Base-by-base conservation (phyloP, 2,113 vertebrate genomes). In the Nannobrachium achirus region DNA sequence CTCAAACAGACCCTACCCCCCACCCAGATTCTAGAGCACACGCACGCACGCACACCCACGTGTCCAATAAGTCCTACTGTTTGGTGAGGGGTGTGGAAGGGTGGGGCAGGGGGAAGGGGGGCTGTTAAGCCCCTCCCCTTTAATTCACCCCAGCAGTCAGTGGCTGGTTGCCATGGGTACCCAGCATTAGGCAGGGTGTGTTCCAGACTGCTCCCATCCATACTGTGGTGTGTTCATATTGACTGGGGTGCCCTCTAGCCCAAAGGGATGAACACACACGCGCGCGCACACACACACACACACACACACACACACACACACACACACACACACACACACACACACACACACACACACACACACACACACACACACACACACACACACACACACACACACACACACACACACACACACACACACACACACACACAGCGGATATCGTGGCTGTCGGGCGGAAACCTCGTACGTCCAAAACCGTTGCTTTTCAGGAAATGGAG, bases 221-320 rank as follows among this genome's bases (percentile, higher is more conserved):
- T 41, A 71, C 56, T 70, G 71, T 66, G 74, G 56, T 66, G 52
- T 66, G 62, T n/a, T 51, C 13, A 15, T 46, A 88, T 86, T 25
- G 88, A 85, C 44, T 57, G 14, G 69, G 71, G 61, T 59, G 83
- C 61, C 59, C 78, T 77, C 68, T n/a, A 57, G 67, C 51, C 76
- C 74, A 66, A 62, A 66, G 78, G 75, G 58, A n/a, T 48, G 75
- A 64, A 46, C 15, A 49, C 39, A 69, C 62, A 52, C 33, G 1
- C 44, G 59, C 41, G 25, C 46, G 50, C 45, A 53, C 20, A 42
- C 25, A 52, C 25, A 33, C 25, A 33, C 25, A 2, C 25, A 33
- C 25, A 33, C 25, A 33, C 25, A 33, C 25, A 33, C 25, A 33
- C 25, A 33, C 25, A 33, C 25, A 33, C 69, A 67, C 76, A 25